Conservation (phyloP, 2,797 vertebrate genomes). For the Mus spretus region DNA sequence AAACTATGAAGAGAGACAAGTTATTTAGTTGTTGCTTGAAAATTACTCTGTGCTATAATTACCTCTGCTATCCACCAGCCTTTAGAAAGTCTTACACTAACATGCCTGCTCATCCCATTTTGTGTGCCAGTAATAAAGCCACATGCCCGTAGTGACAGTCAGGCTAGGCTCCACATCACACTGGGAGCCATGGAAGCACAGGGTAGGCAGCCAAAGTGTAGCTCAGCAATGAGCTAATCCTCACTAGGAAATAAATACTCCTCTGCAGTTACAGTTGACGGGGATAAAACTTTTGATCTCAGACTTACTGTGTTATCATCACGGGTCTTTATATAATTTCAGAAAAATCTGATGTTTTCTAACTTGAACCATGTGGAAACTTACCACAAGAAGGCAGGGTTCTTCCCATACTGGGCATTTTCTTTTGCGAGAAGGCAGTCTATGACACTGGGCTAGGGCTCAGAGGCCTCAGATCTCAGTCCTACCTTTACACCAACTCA, state of each 20-base stretch:
- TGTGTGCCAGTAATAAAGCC: background rate
- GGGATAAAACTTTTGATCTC: background rate
- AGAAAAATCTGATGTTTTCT: background rate
- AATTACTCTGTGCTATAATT: background rate
- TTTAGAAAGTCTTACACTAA: background rate
- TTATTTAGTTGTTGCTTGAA: background rate
- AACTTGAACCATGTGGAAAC: background rate
- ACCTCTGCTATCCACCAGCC: background rate
- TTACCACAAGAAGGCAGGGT: background rate
- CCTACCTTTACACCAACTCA: background rate
- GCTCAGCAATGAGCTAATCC: background rate
- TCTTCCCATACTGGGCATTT: conserved; percentile 54
- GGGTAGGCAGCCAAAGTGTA: background rate
- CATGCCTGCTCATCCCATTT: background rate
- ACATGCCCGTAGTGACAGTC: background rate
- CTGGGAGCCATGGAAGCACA: background rate
- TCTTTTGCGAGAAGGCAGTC: background rate
- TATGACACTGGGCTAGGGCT: background rate
- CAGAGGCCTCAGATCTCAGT: background rate
- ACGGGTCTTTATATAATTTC: background rate
- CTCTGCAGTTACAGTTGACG: background rate
- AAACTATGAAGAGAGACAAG: background rate
- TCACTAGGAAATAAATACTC: background rate
- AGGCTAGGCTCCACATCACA: background rate
- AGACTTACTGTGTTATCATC: background rate